Conservation (phyloP, 2,797 vertebrate genomes). For the Nannoperca australis region DNA sequence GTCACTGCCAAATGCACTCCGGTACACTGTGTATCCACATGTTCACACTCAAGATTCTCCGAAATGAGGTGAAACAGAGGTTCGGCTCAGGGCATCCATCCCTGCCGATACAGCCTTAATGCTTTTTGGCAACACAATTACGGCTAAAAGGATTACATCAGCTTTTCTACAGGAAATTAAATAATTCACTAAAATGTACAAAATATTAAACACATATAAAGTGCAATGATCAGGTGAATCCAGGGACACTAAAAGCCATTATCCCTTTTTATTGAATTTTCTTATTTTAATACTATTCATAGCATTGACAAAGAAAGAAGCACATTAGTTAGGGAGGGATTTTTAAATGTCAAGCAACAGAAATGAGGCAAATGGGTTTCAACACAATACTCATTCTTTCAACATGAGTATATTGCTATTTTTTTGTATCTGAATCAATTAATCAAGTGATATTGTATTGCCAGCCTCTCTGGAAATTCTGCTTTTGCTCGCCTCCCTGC, state of each 20-base stretch:
- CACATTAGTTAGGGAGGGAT: no score
- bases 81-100: not conserved
- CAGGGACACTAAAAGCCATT: conserved; percentile 37
- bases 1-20: conserved; percentile 11
- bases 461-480: not conserved
- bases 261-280: conserved; percentile 13
- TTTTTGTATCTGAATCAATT: not conserved
- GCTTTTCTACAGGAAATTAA: conserved; percentile 40
- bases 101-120: conserved; percentile 9
- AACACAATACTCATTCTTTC: not conserved
- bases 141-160: conserved; percentile 42
- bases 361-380: not conserved
- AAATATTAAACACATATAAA: conserved; percentile 31
- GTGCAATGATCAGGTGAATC: not conserved
- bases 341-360: not conserved
- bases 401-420: not conserved
- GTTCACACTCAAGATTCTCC: not conserved
- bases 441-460: not conserved
- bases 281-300: conserved; percentile 9
- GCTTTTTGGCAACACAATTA: conserved; percentile 33
- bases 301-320: not conserved
- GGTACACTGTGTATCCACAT: no score
- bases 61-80: conserved; percentile 6
- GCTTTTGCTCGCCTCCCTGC: conserved; percentile 2
- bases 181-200: conserved; percentile 48